These are phyloP conservation scores for Hyperoplus lanceolatus DNA, from an alignment of 2,797 vertebrate genomes.

Conservation along the genomic window DNA sequence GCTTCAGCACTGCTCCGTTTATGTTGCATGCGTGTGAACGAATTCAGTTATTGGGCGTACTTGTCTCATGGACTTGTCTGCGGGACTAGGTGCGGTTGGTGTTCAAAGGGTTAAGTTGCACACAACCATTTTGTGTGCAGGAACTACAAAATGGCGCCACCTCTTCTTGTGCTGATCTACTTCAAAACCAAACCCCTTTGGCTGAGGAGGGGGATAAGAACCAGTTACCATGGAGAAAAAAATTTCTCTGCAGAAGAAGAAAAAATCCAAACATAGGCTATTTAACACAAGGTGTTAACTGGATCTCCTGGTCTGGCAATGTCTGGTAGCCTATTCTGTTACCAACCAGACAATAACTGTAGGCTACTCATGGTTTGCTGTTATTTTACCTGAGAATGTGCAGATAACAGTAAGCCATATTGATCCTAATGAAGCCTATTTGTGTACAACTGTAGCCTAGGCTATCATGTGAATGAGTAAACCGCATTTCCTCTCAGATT, in stretches of 20 bases:
- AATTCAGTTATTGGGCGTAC: neutral
- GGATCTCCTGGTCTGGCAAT: neutral
- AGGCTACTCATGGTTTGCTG: neutral
- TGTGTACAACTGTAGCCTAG: too few species aligned
- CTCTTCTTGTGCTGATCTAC: slow-evolving; percentile 12
- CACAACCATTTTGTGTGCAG: slow-evolving; percentile 75
- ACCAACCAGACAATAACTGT: neutral
- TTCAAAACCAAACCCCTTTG: slow-evolving; percentile 13
- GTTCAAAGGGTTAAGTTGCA: slow-evolving; percentile 70
- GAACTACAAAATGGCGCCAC: slow-evolving; percentile 73
- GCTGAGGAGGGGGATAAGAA: slow-evolving; percentile 19
- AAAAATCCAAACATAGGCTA: neutral
- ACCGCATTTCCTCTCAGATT: neutral
- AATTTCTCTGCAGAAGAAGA: neutral
- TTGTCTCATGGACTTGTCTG: slow-evolving; percentile 5
- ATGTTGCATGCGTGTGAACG: neutral
- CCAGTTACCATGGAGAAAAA: neutral
- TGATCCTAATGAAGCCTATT: neutral
- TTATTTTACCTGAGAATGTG: neutral
- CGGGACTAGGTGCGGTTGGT: slow-evolving; percentile 29
- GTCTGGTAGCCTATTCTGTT: slow-evolving; percentile 4
- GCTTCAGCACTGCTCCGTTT: neutral
- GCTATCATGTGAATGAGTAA: too few species aligned
- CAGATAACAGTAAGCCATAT: neutral
- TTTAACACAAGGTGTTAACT: neutral